Evolutionary conservation across 2,797 vertebrate genomes (phyloP).

Genomic region (Mormyrops boulengeri): DNA sequence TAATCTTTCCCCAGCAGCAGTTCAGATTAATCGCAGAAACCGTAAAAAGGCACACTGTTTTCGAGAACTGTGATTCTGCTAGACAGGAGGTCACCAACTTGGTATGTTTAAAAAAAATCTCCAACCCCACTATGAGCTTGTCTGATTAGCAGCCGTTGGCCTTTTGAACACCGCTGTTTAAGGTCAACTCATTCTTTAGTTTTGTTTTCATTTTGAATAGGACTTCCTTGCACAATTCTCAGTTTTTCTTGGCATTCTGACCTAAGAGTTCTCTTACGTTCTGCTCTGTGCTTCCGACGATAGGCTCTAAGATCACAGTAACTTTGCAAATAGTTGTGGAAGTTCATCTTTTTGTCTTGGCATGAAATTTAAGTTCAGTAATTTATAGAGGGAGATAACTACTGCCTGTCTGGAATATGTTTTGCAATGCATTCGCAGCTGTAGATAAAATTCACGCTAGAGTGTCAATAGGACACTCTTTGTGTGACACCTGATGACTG

Average conservation of each 20-base stretch:
- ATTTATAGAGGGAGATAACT: not conserved
- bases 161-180: not conserved
- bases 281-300: not conserved
- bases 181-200: not conserved
- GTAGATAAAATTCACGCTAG: not conserved
- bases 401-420: not conserved
- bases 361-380: not conserved
- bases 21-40: not conserved
- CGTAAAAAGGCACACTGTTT: not conserved
- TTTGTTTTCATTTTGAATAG: not conserved
- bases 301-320: not conserved
- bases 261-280: not conserved
- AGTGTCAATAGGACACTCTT: not conserved
- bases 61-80: not conserved
- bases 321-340: not conserved
- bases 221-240: not conserved
- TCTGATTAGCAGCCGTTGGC: not conserved
- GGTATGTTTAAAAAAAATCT: not conserved
- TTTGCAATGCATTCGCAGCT: not conserved
- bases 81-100: not conserved
- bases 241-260: not conserved
- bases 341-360: not conserved
- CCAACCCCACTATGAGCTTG: not conserved
- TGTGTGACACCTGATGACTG: not conserved
- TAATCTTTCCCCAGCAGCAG: not conserved